phyloP scores from a whole-genome alignment of 2,113 vertebrate species.

The Silurus meridionalis region DNA sequence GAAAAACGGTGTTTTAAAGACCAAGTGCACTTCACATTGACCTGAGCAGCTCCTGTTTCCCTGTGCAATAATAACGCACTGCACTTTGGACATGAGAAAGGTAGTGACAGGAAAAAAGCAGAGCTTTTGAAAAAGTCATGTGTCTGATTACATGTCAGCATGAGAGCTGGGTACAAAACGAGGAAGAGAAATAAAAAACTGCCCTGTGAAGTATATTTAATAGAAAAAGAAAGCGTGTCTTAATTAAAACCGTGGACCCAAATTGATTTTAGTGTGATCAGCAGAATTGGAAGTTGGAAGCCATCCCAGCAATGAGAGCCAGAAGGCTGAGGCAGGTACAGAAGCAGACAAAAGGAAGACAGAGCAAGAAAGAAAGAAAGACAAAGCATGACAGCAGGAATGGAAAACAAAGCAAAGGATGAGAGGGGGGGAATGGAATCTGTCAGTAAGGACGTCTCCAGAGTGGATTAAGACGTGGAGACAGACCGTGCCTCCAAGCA shows the following conservation, averaged over 20 bases:
- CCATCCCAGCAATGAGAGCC: conserved; percentile 21
- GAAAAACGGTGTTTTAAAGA: neutral
- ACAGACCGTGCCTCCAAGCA: conserved; percentile 60
- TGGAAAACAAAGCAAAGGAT: conserved; percentile 60
- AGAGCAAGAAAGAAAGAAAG: neutral
- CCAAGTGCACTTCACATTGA: conserved; percentile 1
- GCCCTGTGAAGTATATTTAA: no score
- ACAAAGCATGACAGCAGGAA: conserved; percentile 44
- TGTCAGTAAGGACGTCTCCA: conserved; percentile 55
- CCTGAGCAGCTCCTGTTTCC: neutral
- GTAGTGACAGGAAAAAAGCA: neutral
- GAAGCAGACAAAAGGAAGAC: conserved; percentile 14
- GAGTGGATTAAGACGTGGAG: conserved; percentile 56
- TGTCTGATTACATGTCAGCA: neutral
- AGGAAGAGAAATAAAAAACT: neutral
- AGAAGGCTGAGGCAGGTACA: conserved; percentile 12
- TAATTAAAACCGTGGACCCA: neutral
- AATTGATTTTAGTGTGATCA: neutral
- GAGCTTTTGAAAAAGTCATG: neutral
- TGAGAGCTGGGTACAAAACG: neutral
- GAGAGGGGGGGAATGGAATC: conserved; percentile 7
- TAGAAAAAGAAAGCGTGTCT: neutral
- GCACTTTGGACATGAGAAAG: neutral
- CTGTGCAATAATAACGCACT: neutral
- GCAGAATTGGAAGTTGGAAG: conserved; percentile 1